phyloP scores from a whole-genome alignment of 1,140 invertebrate species.

The Gonioctena quinquepunctata region DNA sequence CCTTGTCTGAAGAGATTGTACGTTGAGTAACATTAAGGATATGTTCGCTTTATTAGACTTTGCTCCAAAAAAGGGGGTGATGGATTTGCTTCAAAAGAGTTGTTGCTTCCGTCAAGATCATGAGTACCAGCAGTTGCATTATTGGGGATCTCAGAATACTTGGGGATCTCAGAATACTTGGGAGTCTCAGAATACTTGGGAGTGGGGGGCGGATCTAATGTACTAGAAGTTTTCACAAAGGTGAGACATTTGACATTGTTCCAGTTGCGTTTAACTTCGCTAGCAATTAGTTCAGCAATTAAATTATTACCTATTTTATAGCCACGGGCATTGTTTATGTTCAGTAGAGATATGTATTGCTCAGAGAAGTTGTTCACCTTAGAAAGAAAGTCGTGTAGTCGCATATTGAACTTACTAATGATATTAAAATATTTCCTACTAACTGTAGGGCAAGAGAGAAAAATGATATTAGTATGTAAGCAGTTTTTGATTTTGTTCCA shows the following conservation, averaged over 20 bases:
- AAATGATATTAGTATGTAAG: not conserved
- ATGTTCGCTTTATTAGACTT: not conserved
- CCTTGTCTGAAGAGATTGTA: too few relatives aligned
- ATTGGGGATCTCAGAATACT: too few relatives aligned
- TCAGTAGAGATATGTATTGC: not conserved
- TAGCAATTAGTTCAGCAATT: not conserved
- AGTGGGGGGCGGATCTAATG: not conserved
- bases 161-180: too few relatives aligned
- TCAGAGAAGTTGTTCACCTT: not conserved
- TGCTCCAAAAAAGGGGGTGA: not conserved
- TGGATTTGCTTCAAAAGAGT: not conserved
- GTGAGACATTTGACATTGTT: not conserved
- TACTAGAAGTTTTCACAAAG: not conserved
- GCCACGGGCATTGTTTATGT: not conserved
- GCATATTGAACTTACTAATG: not conserved
- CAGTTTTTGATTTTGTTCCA: not conserved
- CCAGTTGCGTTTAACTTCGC: not conserved
- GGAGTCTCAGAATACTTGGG: not conserved
- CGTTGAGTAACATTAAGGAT: constrained; percentile 1
- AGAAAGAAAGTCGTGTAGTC: not conserved
- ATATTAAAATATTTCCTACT: not conserved
- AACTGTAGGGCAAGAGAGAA: not conserved
- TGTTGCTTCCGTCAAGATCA: not conserved
- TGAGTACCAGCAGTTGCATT: not conserved
- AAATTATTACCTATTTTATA: not conserved